A percentile compares a stretch with the other conserved stretches of the same genome.
Evolutionary conservation across 35 echinoderm and acorn worm species (phyloP).

Genomic region (Heliocidaris erythrogramma): DNA sequence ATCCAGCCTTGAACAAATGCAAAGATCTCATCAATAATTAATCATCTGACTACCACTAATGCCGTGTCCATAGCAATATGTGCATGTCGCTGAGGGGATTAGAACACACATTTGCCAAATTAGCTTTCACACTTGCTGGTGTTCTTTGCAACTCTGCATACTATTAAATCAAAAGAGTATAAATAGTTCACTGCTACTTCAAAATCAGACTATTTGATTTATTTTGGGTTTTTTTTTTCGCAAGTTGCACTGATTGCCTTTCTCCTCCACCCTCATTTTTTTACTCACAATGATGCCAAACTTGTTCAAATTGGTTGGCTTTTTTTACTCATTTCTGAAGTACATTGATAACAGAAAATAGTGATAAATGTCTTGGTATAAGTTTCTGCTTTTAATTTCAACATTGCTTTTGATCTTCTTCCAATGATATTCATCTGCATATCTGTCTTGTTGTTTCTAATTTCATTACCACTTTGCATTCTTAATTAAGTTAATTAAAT

Average conservation of each 20-base stretch:
- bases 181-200: not conserved
- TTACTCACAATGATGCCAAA: too few species aligned
- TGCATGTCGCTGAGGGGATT: not conserved
- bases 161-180: not conserved
- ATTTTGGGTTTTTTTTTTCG: not conserved
- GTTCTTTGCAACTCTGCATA: not conserved
- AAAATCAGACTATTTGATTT: not conserved
- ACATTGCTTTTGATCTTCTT: too few species aligned
- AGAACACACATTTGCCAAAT: not conserved
- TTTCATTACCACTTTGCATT: too few species aligned
- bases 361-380: too few species aligned
- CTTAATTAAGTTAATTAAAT: too few species aligned
- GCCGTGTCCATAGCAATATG: constrained; percentile 23
- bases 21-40: constrained; percentile 33
- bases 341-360: too few species aligned
- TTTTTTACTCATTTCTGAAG: too few species aligned
- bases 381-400: too few species aligned
- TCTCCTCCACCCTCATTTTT: too few species aligned
- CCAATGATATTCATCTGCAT: too few species aligned
- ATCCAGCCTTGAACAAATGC: constrained; percentile 11
- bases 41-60: not conserved
- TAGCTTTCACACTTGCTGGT: not conserved
- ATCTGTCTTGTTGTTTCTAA: too few species aligned
- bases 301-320: too few species aligned
- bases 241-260: not conserved